Evolutionary conservation across 2,888 invertebrate species (phyloP).

Genomic region (Leucoma salicis): DNA sequence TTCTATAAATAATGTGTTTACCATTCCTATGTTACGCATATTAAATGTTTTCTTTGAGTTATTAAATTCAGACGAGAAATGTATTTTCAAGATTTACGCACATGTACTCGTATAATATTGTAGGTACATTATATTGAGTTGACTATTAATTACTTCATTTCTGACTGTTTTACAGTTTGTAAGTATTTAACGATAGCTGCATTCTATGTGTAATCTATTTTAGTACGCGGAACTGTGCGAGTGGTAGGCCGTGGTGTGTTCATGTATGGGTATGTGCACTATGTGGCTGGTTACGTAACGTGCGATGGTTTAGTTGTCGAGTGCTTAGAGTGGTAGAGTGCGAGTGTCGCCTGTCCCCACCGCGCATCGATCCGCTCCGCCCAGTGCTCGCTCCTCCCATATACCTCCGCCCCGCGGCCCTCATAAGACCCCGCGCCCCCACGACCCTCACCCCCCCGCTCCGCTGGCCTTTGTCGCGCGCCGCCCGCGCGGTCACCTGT

Average conservation of each 20-base stretch:
- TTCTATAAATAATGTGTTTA: constrained; percentile 11
- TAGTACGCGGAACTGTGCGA: constrained; percentile 30
- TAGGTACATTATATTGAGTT: constrained; percentile 1
- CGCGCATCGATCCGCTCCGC: constrained; percentile 80
- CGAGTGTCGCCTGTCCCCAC: constrained; percentile 78
- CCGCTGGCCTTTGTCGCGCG: constrained; percentile 71
- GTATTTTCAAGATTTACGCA: too few species aligned
- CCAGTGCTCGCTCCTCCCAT: constrained; percentile 77
- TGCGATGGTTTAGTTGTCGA: constrained; percentile 56
- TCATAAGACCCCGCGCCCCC: constrained; percentile 33
- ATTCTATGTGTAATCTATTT: constrained; percentile 24
- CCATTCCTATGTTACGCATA: neutral
- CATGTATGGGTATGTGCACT: constrained; percentile 33
- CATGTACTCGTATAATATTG: neutral
- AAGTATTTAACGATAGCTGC: constrained; percentile 12
- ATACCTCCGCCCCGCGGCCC: constrained; percentile 46
- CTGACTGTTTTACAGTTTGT: neutral
- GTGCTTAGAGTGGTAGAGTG: constrained; percentile 71
- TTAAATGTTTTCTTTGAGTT: neutral
- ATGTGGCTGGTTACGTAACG: constrained; percentile 63
- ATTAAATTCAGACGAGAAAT: neutral
- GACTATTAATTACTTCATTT: constrained; percentile 3
- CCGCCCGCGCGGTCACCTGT: constrained; percentile 81
- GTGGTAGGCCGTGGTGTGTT: constrained; percentile 24
- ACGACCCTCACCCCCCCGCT: constrained; percentile 59